Evolutionary conservation across 2,888 invertebrate genomes (phyloP), one percentile per base, ranked within the genome.

Genomic region (Dasysyrphus tricinctus): DNA sequence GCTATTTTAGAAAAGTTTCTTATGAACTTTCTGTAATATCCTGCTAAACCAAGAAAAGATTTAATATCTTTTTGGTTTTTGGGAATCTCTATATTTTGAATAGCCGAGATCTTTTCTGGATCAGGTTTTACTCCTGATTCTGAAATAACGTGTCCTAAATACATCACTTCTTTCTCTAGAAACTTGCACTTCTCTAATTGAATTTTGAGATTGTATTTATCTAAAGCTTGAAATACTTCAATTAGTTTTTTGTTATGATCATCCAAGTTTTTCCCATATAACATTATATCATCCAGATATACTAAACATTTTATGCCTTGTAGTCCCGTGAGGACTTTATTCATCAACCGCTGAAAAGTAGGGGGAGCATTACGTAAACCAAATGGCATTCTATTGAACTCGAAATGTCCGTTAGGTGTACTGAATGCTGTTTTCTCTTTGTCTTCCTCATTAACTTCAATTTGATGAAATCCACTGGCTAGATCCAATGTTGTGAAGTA

Each of bases 391-490:
- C 19, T 51, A 2, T 51, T 24, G 51, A 24, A 24, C 51, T 51
- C 24, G 24, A 51, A 51, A 51, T 51, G 24, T 24, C 24, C 51
- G 5, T 51, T 24, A 2, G 51, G 51, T 51, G 51, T 51, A 12
- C 24, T 29, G 24, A 29, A 54, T 54, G 29, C 51, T 54, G 51
- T 51, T 6, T 51, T 51, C 24, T 4, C 51, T 29, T 51, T 51
- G 47, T 49, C 47, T 8, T n/a, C n/a, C n/a, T n/a, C n/a, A n/a
- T n/a, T 49, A 49, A 49, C 47, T 49, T 49, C 47, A 19, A 49
- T 24, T 19, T 49, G 19, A 49, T 49, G 47, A 49, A 49, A 49
- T 49, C 47, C 19, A 19, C 47, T 49, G 9, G 3, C 47, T 19
- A 49, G 47, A 16, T 49, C 47, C 5, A 49, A 4, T 49, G 47